Evolutionary conservation across 2,888 invertebrate genomes (phyloP), one percentile per base, ranked within the genome.

Genomic region (Drosophila recens): DNA sequence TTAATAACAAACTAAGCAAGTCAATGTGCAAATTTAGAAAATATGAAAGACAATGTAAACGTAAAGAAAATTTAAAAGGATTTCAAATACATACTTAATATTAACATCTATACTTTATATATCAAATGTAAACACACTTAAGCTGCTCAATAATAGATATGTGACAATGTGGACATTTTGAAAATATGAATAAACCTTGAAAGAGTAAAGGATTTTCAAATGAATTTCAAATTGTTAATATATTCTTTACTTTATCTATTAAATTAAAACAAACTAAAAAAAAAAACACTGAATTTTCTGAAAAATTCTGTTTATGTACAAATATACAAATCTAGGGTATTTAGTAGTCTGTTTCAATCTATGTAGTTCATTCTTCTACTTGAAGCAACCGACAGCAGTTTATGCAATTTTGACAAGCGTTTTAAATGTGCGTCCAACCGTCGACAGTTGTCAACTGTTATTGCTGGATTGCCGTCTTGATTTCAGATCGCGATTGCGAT

Each of bases 361-460:
- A 0, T 4, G 1, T 4, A 17, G 17, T 27, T 9, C 17, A 8
- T 36, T 33, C 27, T 27, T 33, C 27, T 27, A 56, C 49, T 43
- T 53, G 48, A 46, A 49, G 20, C 40, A 59, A 51, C 66, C 75
- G 87, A 80, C 87, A 73, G 71, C 80, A 80, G 84, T 64, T 87
- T 82, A 80, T 80, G 80, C 75, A 84, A 87, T 84, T 85, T 75
- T 87, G 84, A 85, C 87, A 85, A 87, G 80, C 87, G 71, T 76
- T 76, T 84, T 84, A 84, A 84, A 77, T 79, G 81, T 69, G 72
- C 80, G 72, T 57, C 86, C 79, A 77, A 76, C 72, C 83, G 86
- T 79, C 78, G 84, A 84, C 84, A 87, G 84, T 85, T 85, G 87
- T 85, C 84, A 87, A 87, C 84, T 87, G 78, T 72, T 58, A 82